Conservation (phyloP, 2,888 invertebrate species). For the Drosophila mimica region DNA sequence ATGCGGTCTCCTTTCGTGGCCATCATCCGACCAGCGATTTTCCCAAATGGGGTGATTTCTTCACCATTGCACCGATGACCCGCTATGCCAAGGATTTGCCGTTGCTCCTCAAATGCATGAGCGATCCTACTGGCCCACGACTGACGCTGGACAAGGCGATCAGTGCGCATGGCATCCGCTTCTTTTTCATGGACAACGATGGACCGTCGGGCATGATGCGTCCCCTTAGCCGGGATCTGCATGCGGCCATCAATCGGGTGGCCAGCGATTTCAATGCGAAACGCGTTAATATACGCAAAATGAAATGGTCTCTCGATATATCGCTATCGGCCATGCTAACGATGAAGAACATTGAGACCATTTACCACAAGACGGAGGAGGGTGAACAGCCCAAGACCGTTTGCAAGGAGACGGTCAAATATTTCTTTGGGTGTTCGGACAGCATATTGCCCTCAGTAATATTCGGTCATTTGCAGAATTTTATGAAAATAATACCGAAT, state of each 20-base stretch:
- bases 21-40: conserved; percentile 89
- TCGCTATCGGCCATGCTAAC: conserved; percentile 87
- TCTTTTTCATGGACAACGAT: conserved; percentile 93
- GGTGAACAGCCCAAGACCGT: conserved; percentile 87
- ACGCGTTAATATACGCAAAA: conserved; percentile 88
- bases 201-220: conserved; percentile 88
- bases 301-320: conserved; percentile 89
- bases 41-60: conserved; percentile 88
- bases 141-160: conserved; percentile 86
- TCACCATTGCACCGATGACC: conserved; percentile 94
- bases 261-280: conserved; percentile 84
- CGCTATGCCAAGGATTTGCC: conserved; percentile 94
- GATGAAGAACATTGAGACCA: conserved; percentile 88
- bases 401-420: conserved; percentile 88
- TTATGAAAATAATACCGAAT: conserved; percentile 87
- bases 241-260: conserved; percentile 84
- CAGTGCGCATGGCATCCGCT: conserved; percentile 87
- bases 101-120: conserved; percentile 90
- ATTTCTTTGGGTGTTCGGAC: conserved; percentile 84
- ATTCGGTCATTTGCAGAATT: conserved; percentile 88
- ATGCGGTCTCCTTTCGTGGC: conserved; percentile 88
- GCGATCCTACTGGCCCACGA: conserved; percentile 86
- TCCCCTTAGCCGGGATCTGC: conserved; percentile 83
- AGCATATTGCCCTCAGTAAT: conserved; percentile 87
- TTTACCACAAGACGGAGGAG: conserved; percentile 88